Conservation (phyloP, 2,797 vertebrate genomes). For the Phyllotis vaccarum region DNA sequence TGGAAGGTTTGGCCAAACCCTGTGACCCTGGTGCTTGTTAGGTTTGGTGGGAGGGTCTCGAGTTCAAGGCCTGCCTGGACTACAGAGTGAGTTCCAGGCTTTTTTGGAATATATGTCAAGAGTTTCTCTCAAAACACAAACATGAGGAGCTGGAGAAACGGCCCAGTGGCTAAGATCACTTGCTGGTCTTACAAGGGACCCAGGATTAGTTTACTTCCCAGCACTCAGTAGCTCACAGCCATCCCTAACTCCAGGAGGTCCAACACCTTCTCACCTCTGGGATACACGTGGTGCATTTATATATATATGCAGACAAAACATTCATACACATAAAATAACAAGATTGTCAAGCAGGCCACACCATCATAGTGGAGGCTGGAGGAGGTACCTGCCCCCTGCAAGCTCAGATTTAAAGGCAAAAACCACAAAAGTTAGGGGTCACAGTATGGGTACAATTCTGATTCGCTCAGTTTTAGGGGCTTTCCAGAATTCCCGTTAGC, state of each 20-base stretch:
- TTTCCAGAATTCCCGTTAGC: no score
- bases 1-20: no score
- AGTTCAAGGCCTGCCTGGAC: background rate
- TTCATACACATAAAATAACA: background rate
- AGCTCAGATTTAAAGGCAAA: no score
- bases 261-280: background rate
- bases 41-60: background rate
- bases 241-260: background rate
- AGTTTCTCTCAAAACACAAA: background rate
- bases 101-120: background rate
- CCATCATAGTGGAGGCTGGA: no score
- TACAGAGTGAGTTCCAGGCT: background rate
- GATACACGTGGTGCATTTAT: background rate
- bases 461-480: no score
- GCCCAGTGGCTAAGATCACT: background rate
- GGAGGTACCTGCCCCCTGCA: no score
- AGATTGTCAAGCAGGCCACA: no score
- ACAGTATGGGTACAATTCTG: no score
- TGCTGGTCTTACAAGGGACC: background rate
- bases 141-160: background rate
- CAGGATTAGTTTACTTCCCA: no score
- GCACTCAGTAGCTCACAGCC: no score
- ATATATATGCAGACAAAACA: background rate
- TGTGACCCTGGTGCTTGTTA: background rate
- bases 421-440: no score